Evolutionary conservation across 2,797 vertebrate species (phyloP), one percentile per base, ranked within the genome.

Genomic region (Varecia variegata): DNA sequence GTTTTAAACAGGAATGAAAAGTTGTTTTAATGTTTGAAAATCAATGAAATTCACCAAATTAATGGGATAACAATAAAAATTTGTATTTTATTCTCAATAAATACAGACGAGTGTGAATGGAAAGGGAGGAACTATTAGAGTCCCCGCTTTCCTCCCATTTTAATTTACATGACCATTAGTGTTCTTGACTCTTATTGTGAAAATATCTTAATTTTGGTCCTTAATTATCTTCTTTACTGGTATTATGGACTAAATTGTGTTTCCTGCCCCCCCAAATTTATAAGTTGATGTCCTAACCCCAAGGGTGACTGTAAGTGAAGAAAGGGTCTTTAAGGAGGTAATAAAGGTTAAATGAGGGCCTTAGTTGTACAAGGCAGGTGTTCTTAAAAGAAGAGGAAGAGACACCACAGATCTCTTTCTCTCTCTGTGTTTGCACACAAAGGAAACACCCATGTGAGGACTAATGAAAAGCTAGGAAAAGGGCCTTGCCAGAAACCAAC

Each of bases 11-110:
- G 52, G 27, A 94, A 32, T 30, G 1, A 1, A 23, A 68, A 27
- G 11, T 58, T 38, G 20, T 45, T 74, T 82, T 40, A 90, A 70
- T 10, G 43, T 71, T 70, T 85, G 56, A n/a, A 60, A 93, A 84
- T n/a, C 25, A 79, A 47, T 12, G 38, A 21, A 67, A 54, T 79
- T 60, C 12, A 60, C 2, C 23, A 52, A 60, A 52, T 76, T 25
- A 68, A 43, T 60, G 23, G 8, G 8, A 18, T 60, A 58, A 60
- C 4, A 58, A 54, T 65, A 85, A 50, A 90, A 74, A 50, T 67
- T 1, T 4, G 10, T 30, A 79, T 1, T 5, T 1, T 52, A 67
- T 43, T 96, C 18, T 74, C 30, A 58, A 9, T 2, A 79, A 27
- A 58, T 45, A 52, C 20, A 27, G 35, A 90, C 21, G 15, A 12